Percentiles rank a stretch among this genome's conserved stretches.
Conservation (phyloP, 1,140 invertebrate genomes). For the Marisa cornuarietis region DNA sequence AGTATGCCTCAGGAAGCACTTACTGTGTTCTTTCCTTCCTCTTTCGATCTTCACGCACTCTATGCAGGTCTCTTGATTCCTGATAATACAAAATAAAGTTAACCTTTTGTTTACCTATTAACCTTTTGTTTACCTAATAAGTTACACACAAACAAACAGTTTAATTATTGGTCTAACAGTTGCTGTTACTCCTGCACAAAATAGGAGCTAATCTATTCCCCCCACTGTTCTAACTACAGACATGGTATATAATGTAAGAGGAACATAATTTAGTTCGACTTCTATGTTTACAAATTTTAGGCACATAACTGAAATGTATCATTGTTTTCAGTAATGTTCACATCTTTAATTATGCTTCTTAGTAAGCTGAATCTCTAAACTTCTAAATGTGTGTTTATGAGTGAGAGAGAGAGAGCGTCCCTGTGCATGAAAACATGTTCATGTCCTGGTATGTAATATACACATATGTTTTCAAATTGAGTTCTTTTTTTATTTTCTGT, state of each 20-base stretch:
- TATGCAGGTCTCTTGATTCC: conserved; percentile 52
- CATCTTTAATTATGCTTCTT: not conserved
- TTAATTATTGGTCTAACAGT: not conserved
- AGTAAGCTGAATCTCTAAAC: too few relatives aligned
- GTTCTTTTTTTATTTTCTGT: too few relatives aligned
- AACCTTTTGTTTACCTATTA: too few relatives aligned
- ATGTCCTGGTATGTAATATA: too few relatives aligned
- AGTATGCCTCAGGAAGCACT: conserved; percentile 15
- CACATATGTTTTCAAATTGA: too few relatives aligned
- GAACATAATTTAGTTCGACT: not conserved
- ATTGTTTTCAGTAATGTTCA: not conserved
- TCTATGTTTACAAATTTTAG: not conserved
- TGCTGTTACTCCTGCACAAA: too few relatives aligned
- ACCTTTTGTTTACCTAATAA: too few relatives aligned
- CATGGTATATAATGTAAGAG: not conserved
- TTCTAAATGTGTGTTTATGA: too few relatives aligned
- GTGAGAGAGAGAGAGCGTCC: too few relatives aligned
- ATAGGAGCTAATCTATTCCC: not conserved
- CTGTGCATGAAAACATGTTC: too few relatives aligned
- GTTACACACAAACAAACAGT: too few relatives aligned
- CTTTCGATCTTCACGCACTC: conserved; percentile 54
- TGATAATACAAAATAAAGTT: conserved; percentile 27
- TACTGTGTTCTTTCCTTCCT: conserved; percentile 53
- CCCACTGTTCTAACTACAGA: not conserved
- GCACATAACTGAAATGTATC: not conserved